These are phyloP conservation scores for Upupa epops DNA, from an alignment of 2,113 vertebrate genomes.

Conservation along the genomic window DNA sequence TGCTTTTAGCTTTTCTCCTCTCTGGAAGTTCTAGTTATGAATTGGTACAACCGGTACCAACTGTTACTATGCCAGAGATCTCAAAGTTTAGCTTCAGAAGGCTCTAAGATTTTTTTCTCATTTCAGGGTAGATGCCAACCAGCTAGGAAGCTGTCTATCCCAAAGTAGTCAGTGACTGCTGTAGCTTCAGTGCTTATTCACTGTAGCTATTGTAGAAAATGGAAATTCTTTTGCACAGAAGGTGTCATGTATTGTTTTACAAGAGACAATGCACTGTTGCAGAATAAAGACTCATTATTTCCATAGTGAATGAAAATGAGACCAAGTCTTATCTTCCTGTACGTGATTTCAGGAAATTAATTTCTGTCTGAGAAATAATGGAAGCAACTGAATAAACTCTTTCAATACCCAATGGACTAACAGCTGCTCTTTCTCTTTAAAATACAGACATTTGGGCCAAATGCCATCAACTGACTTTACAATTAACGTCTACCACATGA, in stretches of 20 bases:
- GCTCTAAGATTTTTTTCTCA: background rate
- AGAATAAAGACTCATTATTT: constrained; percentile 54
- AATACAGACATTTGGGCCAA: constrained; percentile 61
- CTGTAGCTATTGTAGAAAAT: background rate
- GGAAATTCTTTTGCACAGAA: background rate
- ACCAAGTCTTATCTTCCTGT: constrained; percentile 41
- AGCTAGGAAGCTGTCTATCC: background rate
- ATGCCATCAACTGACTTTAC: constrained; percentile 65
- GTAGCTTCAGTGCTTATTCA: background rate
- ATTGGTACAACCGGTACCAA: background rate
- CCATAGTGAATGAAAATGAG: constrained; percentile 33
- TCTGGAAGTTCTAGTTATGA: background rate
- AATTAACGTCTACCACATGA: constrained; percentile 64
- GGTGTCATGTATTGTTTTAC: constrained; percentile 39
- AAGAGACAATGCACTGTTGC: constrained; percentile 6
- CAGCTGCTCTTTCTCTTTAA: constrained; percentile 51
- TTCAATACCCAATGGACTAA: constrained; percentile 57
- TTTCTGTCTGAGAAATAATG: constrained; percentile 62
- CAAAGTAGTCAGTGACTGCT: background rate
- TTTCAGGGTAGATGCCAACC: background rate
- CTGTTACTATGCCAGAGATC: background rate
- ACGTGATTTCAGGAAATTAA: constrained; percentile 71
- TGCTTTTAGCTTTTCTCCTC: background rate
- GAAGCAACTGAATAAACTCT: constrained; percentile 35
- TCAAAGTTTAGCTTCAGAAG: background rate